These are phyloP conservation scores for Pyralis farinalis DNA, from an alignment of 2,888 invertebrate genomes.

Conservation along the genomic window DNA sequence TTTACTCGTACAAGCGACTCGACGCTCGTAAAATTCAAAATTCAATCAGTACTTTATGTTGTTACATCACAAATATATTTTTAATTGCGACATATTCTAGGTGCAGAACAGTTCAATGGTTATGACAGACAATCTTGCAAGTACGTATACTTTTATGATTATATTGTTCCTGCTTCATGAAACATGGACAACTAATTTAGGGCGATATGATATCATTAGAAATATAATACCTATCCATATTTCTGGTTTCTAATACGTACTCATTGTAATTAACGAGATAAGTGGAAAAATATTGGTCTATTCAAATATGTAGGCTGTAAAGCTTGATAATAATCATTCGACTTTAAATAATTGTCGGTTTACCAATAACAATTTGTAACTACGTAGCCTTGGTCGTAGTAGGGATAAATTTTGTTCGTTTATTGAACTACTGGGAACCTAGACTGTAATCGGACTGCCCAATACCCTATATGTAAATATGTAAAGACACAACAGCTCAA, in stretches of 20 bases:
- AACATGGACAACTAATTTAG: no score
- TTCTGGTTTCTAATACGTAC: background rate
- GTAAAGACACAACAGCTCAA: no score
- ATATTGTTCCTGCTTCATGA: no score
- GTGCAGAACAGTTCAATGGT: background rate
- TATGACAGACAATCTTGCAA: no score
- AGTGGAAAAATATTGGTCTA: background rate
- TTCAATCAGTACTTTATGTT: conserved; percentile 45
- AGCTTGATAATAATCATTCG: background rate
- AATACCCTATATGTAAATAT: no score
- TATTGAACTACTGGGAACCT: no score
- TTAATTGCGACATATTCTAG: conserved; percentile 30
- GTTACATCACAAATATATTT: conserved; percentile 41
- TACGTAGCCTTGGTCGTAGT: no score
- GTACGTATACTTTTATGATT: no score
- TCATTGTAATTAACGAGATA: background rate
- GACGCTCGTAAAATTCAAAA: conserved; percentile 42
- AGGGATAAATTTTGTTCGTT: no score
- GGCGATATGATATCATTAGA: no score
- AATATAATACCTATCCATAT: no score
- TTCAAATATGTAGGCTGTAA: background rate
- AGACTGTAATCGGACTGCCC: no score
- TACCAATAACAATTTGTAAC: background rate
- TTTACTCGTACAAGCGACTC: conserved; percentile 27
- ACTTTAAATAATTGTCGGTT: background rate